Base-by-base conservation (phyloP, 2,888 invertebrate genomes). In the Xestia c-nigrum region DNA sequence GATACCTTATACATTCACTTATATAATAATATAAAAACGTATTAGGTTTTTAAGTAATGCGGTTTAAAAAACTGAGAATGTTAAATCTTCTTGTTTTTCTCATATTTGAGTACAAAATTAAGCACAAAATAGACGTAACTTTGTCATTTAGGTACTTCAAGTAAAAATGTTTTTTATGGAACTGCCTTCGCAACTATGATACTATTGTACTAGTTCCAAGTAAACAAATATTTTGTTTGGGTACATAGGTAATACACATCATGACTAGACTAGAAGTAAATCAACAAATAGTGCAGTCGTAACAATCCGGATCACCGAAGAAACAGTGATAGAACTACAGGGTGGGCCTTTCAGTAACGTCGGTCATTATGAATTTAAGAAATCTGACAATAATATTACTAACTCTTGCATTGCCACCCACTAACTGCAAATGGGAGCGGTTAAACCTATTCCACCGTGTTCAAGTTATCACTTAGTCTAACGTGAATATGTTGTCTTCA, bases 371-470 rank as follows among this genome's bases (percentile, higher is more conserved):
- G 94, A 94, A 95, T 95, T 94, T 94, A 95, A 92, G 91, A 94
- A 94, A 94, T 92, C 94, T 93, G 96, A 96, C 96, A 96, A 96
- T 96, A 96, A 96, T 94, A 91, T 92, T 89, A 92, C 92, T 93
- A 93, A 94, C 91, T 91, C 86, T 90, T 90, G 89, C 89, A 90
- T 83, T 89, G 88, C 88, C 90, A 85, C 81, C 81, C 78, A 85
- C 76, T 89, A 83, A 86, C 84, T 85, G 76, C 73, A 84, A 85
- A 78, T 84, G 85, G 85, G 87, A 89, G 83, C 87, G 87, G 85
- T 86, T 69, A 55, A 71, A 77, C 72, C 72, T 68, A 47, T 64
- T 78, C 69, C 55, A 78, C 77, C 76, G 73, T 59, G 61, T 64
- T 63, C 61, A 72, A 71, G 67, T 80, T 40, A 74, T 74, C 76